A percentile compares a stretch with the other conserved stretches of the same genome.
Evolutionary conservation across 2,888 invertebrate species (phyloP).

Genomic region (Mesorhabditis sp.): DNA sequence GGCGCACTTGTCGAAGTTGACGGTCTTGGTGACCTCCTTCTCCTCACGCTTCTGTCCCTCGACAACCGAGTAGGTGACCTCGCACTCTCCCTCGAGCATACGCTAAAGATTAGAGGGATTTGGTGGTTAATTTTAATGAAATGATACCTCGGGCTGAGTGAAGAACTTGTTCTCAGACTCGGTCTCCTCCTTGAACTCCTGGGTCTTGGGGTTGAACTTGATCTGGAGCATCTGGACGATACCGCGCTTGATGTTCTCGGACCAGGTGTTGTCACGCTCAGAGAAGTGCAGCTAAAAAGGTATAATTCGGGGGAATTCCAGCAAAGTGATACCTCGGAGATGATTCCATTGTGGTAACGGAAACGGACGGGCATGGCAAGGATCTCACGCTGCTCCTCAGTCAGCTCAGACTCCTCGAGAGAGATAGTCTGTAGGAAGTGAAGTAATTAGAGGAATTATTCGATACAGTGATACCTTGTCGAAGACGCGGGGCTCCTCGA

Average conservation of each 20-base stretch:
- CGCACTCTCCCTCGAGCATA: conserved; percentile 49
- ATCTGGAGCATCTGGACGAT: conserved; percentile 45
- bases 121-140: too few species aligned
- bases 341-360: conserved; percentile 41
- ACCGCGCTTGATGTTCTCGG: conserved; percentile 52
- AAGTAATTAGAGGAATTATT: too few species aligned
- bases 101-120: not conserved
- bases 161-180: conserved; percentile 13
- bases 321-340: conserved; percentile 18
- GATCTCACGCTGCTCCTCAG: conserved; percentile 25
- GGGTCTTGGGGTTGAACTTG: conserved; percentile 24
- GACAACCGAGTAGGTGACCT: conserved; percentile 34
- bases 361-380: conserved; percentile 45
- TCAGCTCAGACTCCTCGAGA: conserved; percentile 35
- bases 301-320: too few species aligned
- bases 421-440: conserved; percentile 8
- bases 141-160: conserved; percentile 21
- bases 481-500: conserved; percentile 5
- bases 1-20: conserved; percentile 60
- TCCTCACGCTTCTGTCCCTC: conserved; percentile 19
- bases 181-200: conserved; percentile 14
- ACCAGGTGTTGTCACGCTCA: conserved; percentile 39
- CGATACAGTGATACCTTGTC: not conserved
- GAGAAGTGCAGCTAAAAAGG: conserved; percentile 21
- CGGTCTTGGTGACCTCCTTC: conserved; percentile 42